These are phyloP conservation scores for Drosophila robusta DNA, from an alignment of 2,888 invertebrate species.

Conservation along the genomic window DNA sequence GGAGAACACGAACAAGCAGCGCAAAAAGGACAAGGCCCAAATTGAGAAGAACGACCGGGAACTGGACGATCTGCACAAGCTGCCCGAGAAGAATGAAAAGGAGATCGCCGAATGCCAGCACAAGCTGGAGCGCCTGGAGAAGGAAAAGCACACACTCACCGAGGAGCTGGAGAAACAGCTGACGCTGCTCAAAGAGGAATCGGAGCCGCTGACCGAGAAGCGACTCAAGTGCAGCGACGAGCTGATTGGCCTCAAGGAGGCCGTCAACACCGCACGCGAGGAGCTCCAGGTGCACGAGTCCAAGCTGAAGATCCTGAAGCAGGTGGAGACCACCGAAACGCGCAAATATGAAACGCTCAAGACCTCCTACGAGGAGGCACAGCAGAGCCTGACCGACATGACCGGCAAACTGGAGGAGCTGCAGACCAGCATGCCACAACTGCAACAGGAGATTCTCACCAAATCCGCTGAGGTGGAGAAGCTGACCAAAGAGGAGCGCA, in stretches of 20 bases:
- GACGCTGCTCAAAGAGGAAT: constrained; percentile 86
- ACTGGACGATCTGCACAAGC: constrained; percentile 87
- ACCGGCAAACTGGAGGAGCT: constrained; percentile 88
- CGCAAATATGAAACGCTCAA: constrained; percentile 83
- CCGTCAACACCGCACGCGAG: constrained; percentile 90
- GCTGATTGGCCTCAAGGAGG: constrained; percentile 89
- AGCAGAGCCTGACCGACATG: constrained; percentile 87
- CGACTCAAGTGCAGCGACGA: constrained; percentile 87
- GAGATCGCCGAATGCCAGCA: constrained; percentile 89
- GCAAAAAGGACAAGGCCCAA: constrained; percentile 90
- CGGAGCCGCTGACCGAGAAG: constrained; percentile 86
- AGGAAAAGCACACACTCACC: constrained; percentile 87
- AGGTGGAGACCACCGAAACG: constrained; percentile 82
- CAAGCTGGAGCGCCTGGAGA: constrained; percentile 86
- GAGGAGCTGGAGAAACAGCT: constrained; percentile 88
- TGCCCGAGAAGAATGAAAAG: constrained; percentile 91
- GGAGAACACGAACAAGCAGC: constrained; percentile 89
- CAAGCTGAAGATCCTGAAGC: constrained; percentile 90
- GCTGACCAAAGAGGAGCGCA: constrained; percentile 83
- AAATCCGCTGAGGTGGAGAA: constrained; percentile 82
- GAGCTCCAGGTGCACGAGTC: constrained; percentile 88
- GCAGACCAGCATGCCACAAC: constrained; percentile 85
- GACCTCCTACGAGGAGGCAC: constrained; percentile 85
- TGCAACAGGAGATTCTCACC: constrained; percentile 85
- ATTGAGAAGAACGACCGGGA: constrained; percentile 89